These are phyloP conservation scores for Drosophila takahashii DNA, from an alignment of 1,140 invertebrate species.

Conservation along the genomic window DNA sequence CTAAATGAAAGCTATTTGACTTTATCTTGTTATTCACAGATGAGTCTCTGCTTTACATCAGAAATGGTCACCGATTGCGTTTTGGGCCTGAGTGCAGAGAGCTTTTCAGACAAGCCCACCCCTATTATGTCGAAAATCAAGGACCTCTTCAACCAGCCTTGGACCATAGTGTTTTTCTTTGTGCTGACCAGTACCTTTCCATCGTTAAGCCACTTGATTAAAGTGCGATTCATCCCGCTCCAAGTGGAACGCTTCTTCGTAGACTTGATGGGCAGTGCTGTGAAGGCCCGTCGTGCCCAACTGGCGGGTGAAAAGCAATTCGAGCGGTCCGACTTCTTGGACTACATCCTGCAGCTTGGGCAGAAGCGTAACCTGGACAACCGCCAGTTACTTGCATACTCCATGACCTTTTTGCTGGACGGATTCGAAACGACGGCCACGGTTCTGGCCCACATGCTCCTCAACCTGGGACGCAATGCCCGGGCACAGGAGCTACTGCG, in stretches of 20 bases:
- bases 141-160: conserved; percentile 57
- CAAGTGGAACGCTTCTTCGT: conserved; percentile 73
- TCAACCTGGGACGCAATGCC: conserved; percentile 52
- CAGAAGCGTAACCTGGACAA: conserved; percentile 64
- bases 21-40: conserved; percentile 19
- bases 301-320: conserved; percentile 28
- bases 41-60: conserved; percentile 84
- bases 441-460: conserved; percentile 46
- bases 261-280: conserved; percentile 63
- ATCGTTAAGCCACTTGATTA: conserved; percentile 31
- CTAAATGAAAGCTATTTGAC: too few species aligned
- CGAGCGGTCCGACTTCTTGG: conserved; percentile 80
- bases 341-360: conserved; percentile 78
- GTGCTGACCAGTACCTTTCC: conserved; percentile 51
- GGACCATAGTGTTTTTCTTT: conserved; percentile 46
- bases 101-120: conserved; percentile 66
- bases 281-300: conserved; percentile 66
- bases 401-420: conserved; percentile 76
- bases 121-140: conserved; percentile 55
- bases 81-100: conserved; percentile 84
- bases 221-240: conserved; percentile 54
- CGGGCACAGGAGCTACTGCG: conserved; percentile 54
- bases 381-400: conserved; percentile 37
- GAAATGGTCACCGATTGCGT: conserved; percentile 86
- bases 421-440: conserved; percentile 78